A percentile compares a stretch with the other conserved stretches of the same genome.
phyloP scores from a whole-genome alignment of 1,140 invertebrate genomes.

The Drosophila pallidifrons region DNA sequence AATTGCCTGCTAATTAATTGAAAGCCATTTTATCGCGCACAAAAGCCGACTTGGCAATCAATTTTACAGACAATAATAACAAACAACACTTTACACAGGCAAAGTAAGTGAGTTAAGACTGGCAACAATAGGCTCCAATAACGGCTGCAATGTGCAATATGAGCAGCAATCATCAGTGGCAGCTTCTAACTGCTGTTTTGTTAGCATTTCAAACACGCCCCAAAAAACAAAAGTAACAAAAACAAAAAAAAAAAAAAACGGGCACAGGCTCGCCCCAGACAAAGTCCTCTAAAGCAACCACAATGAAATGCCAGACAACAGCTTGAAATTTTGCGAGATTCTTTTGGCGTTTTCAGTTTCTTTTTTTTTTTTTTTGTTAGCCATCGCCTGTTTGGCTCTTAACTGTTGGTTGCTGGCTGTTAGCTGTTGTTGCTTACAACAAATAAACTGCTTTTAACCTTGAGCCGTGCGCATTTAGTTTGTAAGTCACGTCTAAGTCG shows the following conservation, averaged over 20 bases:
- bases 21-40: slow-evolving; percentile 73
- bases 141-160: slow-evolving; percentile 51
- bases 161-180: slow-evolving; percentile 53
- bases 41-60: slow-evolving; percentile 76
- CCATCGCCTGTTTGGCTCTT: slow-evolving; percentile 30
- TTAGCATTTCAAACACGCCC: slow-evolving; percentile 73
- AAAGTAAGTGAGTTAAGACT: not conserved
- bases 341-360: slow-evolving; percentile 73
- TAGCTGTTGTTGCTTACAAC: slow-evolving; percentile 75
- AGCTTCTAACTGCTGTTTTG: slow-evolving; percentile 62
- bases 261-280: slow-evolving; percentile 41
- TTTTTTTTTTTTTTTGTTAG: slow-evolving; percentile 12
- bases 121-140: slow-evolving; percentile 66
- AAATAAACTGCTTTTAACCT: slow-evolving; percentile 81
- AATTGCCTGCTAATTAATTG: slow-evolving; percentile 76
- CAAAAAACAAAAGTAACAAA: slow-evolving; percentile 22
- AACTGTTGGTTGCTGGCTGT: slow-evolving; percentile 31
- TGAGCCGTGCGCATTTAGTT: slow-evolving; percentile 82
- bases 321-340: slow-evolving; percentile 70
- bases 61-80: slow-evolving; percentile 43
- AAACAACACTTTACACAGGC: slow-evolving; percentile 20
- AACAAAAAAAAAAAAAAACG: slow-evolving; percentile 5
- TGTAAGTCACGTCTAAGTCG: slow-evolving; percentile 84
- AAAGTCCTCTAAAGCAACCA: slow-evolving; percentile 56
- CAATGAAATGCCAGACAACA: slow-evolving; percentile 53